Evolutionary conservation across 2,113 vertebrate species (phyloP).

Genomic region (Osmerus mordax): DNA sequence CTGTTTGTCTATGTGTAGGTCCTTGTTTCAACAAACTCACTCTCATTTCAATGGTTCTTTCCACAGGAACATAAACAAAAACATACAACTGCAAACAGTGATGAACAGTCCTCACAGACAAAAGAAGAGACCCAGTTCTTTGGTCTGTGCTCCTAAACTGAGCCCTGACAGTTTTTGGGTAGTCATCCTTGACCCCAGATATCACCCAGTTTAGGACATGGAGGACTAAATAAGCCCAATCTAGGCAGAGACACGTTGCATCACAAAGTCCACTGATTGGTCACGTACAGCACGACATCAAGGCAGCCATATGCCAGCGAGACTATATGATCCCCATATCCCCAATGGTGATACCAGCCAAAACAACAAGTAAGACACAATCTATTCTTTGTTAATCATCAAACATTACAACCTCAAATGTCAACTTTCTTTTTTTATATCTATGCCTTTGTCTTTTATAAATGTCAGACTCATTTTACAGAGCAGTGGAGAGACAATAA

Average conservation of each 20-base stretch:
- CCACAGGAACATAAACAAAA: constrained; percentile 5
- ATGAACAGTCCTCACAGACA: constrained; percentile 1
- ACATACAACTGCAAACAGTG: not conserved
- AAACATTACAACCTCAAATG: not conserved
- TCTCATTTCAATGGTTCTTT: not conserved
- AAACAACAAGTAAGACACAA: not conserved
- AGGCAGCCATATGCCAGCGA: not conserved
- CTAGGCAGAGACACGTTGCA: not conserved
- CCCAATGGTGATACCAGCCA: not conserved
- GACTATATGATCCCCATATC: not conserved
- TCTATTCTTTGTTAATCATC: not conserved
- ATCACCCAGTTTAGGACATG: not conserved
- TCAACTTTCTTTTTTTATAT: not conserved
- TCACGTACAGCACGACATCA: not conserved
- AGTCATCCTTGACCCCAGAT: constrained; percentile 5
- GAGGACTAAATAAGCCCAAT: not conserved
- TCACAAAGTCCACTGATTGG: not conserved
- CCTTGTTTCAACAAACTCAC: constrained; percentile 6
- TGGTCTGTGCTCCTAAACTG: not conserved
- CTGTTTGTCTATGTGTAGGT: not conserved
- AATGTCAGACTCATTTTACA: constrained; percentile 5
- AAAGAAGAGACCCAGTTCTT: not conserved
- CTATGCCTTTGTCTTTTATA: constrained; percentile 9
- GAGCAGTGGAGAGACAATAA: not conserved
- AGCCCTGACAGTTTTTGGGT: not conserved